Evolutionary conservation across 92 coral and sea anemone species (phyloP).

Genomic region (Plumapathes pennacea): DNA sequence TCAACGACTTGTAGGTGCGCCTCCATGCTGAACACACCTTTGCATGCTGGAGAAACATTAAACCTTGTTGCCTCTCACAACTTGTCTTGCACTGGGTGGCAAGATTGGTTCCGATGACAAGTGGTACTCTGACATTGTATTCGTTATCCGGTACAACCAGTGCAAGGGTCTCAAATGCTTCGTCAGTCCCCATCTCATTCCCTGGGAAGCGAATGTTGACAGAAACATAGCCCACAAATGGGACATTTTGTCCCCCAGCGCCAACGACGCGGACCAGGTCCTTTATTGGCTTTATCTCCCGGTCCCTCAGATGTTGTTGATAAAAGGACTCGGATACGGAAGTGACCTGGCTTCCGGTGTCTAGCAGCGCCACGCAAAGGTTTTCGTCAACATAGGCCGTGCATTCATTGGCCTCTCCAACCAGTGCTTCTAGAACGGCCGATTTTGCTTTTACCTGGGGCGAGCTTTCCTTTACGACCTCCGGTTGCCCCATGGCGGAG

Average conservation of each 20-base stretch:
- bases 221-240: conserved; percentile 23
- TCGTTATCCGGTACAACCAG: conserved; percentile 34
- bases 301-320: conserved; percentile 4
- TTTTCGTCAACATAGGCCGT: conserved; percentile 11
- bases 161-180: neutral
- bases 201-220: conserved; percentile 3
- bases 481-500: conserved; percentile 39
- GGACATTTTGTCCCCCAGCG: conserved; percentile 13
- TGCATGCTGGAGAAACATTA: conserved; percentile 1
- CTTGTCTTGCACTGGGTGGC: conserved; percentile 6
- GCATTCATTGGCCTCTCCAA: conserved; percentile 52
- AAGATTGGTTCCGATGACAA: conserved; percentile 28
- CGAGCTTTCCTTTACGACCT: conserved; percentile 24
- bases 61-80: neutral
- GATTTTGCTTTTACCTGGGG: neutral
- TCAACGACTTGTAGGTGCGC: conserved; percentile 10
- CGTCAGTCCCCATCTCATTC: conserved; percentile 1
- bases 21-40: conserved; percentile 14
- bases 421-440: conserved; percentile 2
- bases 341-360: conserved; percentile 56
- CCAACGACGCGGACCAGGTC: conserved; percentile 9
- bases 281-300: neutral
- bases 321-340: conserved; percentile 31
- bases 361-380: conserved; percentile 27
- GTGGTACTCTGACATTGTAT: conserved; percentile 9